Evolutionary conservation across 1,140 invertebrate genomes (phyloP).

Genomic region (Maniola jurtina): DNA sequence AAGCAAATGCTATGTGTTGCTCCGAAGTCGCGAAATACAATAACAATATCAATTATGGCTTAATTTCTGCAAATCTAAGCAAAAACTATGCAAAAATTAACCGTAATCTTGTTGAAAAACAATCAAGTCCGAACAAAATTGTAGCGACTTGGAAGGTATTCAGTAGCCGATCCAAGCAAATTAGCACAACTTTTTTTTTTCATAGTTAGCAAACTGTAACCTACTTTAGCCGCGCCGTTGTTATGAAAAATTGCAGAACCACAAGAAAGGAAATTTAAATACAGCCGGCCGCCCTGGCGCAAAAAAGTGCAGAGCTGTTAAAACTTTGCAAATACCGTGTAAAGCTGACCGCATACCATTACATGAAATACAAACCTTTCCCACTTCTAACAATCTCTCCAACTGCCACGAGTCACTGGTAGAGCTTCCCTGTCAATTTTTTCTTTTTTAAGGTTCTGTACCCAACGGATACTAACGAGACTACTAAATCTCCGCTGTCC

Average conservation of each 20-base stretch:
- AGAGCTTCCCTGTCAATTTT: no score
- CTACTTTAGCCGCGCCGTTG: constrained; percentile 20
- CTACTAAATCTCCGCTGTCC: no score
- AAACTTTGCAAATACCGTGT: constrained; percentile 28
- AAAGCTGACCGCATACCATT: not conserved
- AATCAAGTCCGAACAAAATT: constrained; percentile 7
- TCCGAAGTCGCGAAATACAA: no score
- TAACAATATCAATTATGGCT: no score
- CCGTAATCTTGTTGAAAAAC: not conserved
- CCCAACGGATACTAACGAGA: no score
- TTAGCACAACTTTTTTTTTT: constrained; percentile 17
- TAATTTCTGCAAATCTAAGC: no score
- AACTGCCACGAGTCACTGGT: no score
- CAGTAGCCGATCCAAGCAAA: constrained; percentile 9
- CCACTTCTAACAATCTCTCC: no score
- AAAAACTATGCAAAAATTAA: no score
- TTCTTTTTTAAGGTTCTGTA: no score
- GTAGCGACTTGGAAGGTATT: not conserved
- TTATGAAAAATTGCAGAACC: constrained; percentile 30
- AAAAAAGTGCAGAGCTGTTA: constrained; percentile 33
- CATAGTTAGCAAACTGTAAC: constrained; percentile 28
- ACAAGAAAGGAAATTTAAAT: constrained; percentile 31
- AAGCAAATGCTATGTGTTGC: no score
- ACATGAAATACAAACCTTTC: no score
- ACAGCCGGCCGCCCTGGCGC: constrained; percentile 24